A percentile compares a stretch with the other conserved stretches of the same genome.
phyloP scores from a whole-genome alignment of 2,113 vertebrate genomes.

The Empidonax traillii region DNA sequence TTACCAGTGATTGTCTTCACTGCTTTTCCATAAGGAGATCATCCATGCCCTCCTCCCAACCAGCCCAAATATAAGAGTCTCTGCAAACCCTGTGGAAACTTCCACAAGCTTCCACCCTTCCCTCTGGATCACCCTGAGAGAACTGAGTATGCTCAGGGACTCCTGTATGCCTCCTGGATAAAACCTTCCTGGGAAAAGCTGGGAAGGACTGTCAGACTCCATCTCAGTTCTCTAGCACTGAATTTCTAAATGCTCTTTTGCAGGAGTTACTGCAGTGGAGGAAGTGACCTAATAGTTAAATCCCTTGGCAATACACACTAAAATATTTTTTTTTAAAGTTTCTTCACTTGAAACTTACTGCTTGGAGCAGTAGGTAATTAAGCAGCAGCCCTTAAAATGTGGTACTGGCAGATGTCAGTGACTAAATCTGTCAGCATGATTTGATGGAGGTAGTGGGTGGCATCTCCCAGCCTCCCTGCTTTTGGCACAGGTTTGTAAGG shows the following conservation, averaged over 20 bases:
- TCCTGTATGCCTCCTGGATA: background rate
- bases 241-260: background rate
- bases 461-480: background rate
- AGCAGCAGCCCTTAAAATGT: background rate
- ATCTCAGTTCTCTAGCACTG: background rate
- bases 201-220: background rate
- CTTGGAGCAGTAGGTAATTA: background rate
- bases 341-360: background rate
- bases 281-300: background rate
- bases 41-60: background rate
- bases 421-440: rapidly evolving
- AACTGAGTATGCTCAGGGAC: background rate
- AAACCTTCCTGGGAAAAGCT: background rate
- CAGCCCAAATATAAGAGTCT: background rate
- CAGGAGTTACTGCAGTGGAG: background rate
- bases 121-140: background rate
- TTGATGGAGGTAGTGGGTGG: background rate
- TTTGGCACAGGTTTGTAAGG: background rate
- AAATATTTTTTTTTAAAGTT: background rate
- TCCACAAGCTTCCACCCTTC: background rate
- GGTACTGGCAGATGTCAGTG: background rate
- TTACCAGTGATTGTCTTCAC: background rate
- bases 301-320: background rate
- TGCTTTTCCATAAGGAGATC: background rate
- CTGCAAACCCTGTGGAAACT: background rate